Evolutionary conservation across 2,888 invertebrate genomes (phyloP), one percentile per base, ranked within the genome.

Genomic region (Cerastis leucographa): DNA sequence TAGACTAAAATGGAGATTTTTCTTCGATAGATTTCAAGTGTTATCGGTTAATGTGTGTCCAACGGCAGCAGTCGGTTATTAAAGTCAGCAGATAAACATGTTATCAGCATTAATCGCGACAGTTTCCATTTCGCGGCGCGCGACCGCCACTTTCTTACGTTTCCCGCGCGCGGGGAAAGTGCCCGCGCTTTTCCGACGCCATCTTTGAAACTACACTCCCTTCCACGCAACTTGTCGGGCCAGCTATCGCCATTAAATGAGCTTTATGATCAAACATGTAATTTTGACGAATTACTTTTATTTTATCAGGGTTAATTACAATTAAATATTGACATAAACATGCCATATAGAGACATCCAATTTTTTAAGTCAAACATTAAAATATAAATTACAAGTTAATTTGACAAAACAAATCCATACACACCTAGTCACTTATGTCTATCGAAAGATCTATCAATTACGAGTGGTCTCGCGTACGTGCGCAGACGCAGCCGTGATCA

Each of bases 151-250:
- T 96, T 96, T 95, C 96, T 95, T 95, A 93, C 93, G 94, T 95
- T 96, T 97, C 97, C 96, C 96, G 95, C 94, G 93, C 93, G 91
- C 91, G 94, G 96, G 95, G 96, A 96, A 96, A 95, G 96, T 96
- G 94, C 92, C 91, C 91, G 94, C 95, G 94, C 96, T 96, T 96
- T 96, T 96, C 96, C 96, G 94, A 90, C 95, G 96, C 96, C 96
- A 96, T 96, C 92, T 96, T 96, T 96, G 92, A 83, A 90, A 89
- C 78, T 88, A 80, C 85, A 84, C 89, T 88, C 86, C 89, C 89
- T 85, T 82, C 87, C 88, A 88, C 81, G 68, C 86, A 71, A 82
- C 82, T 74, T 83, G 81, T 83, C 88, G 84, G 67, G 84, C 78
- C 76, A 71, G 69, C 49, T 66, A 62, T 59, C 56, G 46, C 29